These are phyloP conservation scores for Yasuhikotakia modesta DNA, from an alignment of 2,797 vertebrate genomes.

Conservation along the genomic window DNA sequence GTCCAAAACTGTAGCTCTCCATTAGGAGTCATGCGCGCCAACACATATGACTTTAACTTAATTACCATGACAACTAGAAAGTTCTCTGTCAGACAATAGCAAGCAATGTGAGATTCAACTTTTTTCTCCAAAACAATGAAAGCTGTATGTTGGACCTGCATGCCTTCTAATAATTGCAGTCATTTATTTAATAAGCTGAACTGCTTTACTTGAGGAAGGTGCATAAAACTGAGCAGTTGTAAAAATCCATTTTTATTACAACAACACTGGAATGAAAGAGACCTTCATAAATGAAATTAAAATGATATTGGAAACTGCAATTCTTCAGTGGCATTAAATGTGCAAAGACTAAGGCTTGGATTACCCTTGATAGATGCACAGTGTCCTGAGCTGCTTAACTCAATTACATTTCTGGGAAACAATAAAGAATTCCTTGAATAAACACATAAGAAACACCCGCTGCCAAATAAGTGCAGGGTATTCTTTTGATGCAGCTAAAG, in stretches of 20 bases:
- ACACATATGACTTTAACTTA: slow-evolving; percentile 39
- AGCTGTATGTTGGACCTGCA: slow-evolving; percentile 10
- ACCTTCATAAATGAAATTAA: not conserved
- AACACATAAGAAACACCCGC: not conserved
- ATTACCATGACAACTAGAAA: slow-evolving; percentile 57
- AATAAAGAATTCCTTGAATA: slow-evolving; percentile 14
- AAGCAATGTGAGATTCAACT: slow-evolving; percentile 15
- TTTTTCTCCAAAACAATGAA: not conserved
- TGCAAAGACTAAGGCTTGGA: not conserved
- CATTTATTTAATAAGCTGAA: slow-evolving; percentile 5
- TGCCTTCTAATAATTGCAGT: not conserved
- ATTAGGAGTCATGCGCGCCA: not conserved
- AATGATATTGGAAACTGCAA: slow-evolving; percentile 1
- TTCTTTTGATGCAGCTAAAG: slow-evolving; percentile 44
- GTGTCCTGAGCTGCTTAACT: not conserved
- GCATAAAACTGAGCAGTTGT: not conserved
- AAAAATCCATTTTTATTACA: slow-evolving; percentile 9
- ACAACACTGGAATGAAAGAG: slow-evolving; percentile 2
- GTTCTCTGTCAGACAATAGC: slow-evolving; percentile 34
- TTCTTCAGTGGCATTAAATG: slow-evolving; percentile 23
- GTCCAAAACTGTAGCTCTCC: slow-evolving; percentile 31
- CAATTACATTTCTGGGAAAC: slow-evolving; percentile 24
- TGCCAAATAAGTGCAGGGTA: slow-evolving; percentile 4
- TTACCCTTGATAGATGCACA: slow-evolving; percentile 18
- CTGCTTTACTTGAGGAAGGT: not conserved